Conservation (phyloP, 2,113 vertebrate genomes). For the Sprattus sprattus region DNA sequence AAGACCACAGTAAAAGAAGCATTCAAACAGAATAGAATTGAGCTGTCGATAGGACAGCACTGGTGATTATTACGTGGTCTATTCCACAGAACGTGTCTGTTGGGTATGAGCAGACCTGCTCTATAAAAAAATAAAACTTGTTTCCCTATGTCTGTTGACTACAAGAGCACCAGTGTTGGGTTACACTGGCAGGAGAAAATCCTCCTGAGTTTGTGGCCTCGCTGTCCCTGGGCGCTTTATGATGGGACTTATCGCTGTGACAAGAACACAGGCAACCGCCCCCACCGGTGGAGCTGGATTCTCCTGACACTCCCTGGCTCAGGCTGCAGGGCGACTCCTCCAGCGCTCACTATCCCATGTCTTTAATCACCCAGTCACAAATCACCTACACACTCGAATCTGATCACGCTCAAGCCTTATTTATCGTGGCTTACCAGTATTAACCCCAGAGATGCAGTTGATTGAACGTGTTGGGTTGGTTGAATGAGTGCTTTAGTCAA, state of each 20-base stretch:
- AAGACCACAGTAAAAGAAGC: background rate
- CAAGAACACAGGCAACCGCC: conserved; percentile 27
- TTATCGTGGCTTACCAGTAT: no score
- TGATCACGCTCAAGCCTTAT: no score
- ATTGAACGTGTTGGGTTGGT: background rate
- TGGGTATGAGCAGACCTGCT: background rate
- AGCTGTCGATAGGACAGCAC: background rate
- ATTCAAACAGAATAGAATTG: background rate
- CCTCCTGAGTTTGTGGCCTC: conserved; percentile 9
- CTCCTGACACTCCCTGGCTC: conserved; percentile 22
- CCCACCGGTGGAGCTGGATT: conserved; percentile 44
- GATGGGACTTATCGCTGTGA: conserved; percentile 23
- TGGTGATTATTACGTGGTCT: background rate
- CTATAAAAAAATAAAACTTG: background rate
- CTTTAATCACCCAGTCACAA: background rate
- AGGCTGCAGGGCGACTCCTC: conserved; percentile 19
- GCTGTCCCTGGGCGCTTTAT: conserved; percentile 27
- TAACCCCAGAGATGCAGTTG: background rate
- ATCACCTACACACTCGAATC: background rate
- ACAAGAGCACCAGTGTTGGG: conserved; percentile 1
- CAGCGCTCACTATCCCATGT: background rate
- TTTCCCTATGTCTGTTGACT: background rate
- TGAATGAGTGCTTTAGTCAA: background rate
- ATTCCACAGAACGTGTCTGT: background rate
- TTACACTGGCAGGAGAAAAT: conserved; percentile 20